Conservation (phyloP, 2,797 vertebrate genomes). For the Corythornis leucogaster region DNA sequence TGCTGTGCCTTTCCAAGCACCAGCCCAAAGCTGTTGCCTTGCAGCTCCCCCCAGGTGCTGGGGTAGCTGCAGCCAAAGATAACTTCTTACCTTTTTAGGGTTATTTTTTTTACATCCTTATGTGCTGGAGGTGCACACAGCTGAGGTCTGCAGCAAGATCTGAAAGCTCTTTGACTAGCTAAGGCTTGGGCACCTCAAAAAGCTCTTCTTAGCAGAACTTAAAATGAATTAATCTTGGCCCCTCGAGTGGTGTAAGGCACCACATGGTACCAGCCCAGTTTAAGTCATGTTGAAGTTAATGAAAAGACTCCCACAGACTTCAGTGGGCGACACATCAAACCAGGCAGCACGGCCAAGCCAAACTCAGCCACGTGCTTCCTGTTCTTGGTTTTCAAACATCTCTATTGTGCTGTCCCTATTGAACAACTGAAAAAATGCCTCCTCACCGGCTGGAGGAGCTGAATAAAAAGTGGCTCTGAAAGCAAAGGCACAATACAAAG, state of each 20-base stretch:
- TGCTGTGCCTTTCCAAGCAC: neutral
- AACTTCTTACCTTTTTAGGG: neutral
- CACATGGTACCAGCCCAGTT: neutral
- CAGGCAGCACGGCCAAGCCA: neutral
- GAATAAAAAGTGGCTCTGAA: neutral
- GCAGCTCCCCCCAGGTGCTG: neutral
- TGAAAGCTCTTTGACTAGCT: neutral
- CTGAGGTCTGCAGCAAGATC: neutral
- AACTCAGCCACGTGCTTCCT: neutral
- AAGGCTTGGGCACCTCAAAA: neutral
- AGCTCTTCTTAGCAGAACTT: neutral
- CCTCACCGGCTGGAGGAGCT: neutral
- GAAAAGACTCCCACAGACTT: constrained; percentile 30
- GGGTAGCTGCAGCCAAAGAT: neutral
- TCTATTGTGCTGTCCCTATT: neutral
- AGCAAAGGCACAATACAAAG: neutral
- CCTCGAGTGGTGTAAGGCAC: neutral
- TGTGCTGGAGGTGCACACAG: neutral
- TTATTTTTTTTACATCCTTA: neutral
- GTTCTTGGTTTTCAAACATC: neutral
- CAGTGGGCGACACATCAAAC: neutral
- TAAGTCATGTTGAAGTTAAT: constrained; percentile 4
- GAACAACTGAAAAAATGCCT: neutral
- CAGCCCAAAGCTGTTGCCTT: neutral
- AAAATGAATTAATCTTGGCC: neutral